These are phyloP conservation scores for Pilophorus perplexus DNA, from an alignment of 2,888 invertebrate species.

Conservation along the genomic window DNA sequence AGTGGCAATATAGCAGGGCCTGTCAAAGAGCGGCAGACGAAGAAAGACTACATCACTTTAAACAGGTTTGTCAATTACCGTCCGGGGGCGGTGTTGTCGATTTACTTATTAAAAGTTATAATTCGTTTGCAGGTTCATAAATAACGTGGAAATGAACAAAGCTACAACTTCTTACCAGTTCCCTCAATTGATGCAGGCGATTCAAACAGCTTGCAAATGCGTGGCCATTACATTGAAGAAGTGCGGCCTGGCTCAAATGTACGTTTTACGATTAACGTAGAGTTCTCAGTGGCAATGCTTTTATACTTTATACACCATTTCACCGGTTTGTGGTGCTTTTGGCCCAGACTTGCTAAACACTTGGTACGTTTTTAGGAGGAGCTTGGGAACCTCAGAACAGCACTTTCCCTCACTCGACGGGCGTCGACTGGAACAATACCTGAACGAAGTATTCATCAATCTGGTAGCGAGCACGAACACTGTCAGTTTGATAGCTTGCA, in stretches of 20 bases:
- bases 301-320: too few relatives aligned
- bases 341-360: too few relatives aligned
- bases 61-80: conserved; percentile 2
- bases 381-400: conserved; percentile 29
- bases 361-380: conserved; percentile 18
- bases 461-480: conserved; percentile 32
- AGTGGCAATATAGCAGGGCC: conserved; percentile 4
- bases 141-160: conserved; percentile 35
- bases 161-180: conserved; percentile 32
- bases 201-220: conserved; percentile 33
- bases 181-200: conserved; percentile 34
- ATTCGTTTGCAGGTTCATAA: conserved; percentile 23
- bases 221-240: conserved; percentile 34
- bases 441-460: conserved; percentile 38
- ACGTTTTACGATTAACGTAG: too few relatives aligned
- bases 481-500: conserved; percentile 26
- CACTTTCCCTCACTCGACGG: conserved; percentile 17
- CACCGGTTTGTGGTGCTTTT: too few relatives aligned
- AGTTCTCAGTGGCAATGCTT: too few relatives aligned
- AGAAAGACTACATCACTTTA: conserved; percentile 31
- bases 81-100: background rate
- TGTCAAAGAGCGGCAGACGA: conserved; percentile 15
- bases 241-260: conserved; percentile 37
- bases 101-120: background rate
- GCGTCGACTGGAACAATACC: conserved; percentile 29